Conservation (phyloP, 2,888 invertebrate species). For the Beris chalybata region DNA sequence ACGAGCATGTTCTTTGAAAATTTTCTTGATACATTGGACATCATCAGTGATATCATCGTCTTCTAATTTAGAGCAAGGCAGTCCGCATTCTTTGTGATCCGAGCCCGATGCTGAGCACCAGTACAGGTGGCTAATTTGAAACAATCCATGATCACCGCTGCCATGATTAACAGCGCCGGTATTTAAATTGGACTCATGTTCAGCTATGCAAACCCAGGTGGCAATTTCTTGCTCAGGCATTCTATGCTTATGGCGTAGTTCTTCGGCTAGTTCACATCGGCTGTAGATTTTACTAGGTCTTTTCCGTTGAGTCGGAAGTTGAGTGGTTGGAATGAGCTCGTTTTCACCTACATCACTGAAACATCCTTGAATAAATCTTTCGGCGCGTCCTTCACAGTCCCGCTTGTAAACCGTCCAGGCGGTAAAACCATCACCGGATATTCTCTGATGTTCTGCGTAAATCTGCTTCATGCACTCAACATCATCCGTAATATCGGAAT, state of each 20-base stretch:
- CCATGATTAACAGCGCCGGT: constrained; percentile 60
- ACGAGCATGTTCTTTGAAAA: constrained; percentile 66
- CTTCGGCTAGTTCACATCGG: constrained; percentile 71
- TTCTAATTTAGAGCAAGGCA: constrained; percentile 63
- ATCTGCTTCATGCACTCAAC: constrained; percentile 67
- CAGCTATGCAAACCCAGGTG: constrained; percentile 75
- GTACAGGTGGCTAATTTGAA: constrained; percentile 71
- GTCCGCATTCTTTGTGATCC: constrained; percentile 62
- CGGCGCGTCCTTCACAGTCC: constrained; percentile 43
- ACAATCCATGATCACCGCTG: constrained; percentile 70
- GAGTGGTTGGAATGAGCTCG: background rate
- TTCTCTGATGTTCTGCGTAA: constrained; percentile 64
- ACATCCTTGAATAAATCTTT: constrained; percentile 40
- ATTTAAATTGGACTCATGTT: constrained; percentile 70
- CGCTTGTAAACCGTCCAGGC: constrained; percentile 52
- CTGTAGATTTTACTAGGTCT: constrained; percentile 60
- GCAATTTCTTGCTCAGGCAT: constrained; percentile 60
- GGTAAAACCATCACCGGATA: constrained; percentile 70
- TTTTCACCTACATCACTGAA: constrained; percentile 39
- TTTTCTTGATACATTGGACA: constrained; percentile 66
- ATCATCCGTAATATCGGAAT: constrained; percentile 71
- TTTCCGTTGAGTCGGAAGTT: background rate
- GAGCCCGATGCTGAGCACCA: constrained; percentile 63
- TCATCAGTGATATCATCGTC: constrained; percentile 72
- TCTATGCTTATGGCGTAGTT: constrained; percentile 61